phyloP scores from a whole-genome alignment of 1,140 invertebrate genomes.

The Cotesia glomerata region DNA sequence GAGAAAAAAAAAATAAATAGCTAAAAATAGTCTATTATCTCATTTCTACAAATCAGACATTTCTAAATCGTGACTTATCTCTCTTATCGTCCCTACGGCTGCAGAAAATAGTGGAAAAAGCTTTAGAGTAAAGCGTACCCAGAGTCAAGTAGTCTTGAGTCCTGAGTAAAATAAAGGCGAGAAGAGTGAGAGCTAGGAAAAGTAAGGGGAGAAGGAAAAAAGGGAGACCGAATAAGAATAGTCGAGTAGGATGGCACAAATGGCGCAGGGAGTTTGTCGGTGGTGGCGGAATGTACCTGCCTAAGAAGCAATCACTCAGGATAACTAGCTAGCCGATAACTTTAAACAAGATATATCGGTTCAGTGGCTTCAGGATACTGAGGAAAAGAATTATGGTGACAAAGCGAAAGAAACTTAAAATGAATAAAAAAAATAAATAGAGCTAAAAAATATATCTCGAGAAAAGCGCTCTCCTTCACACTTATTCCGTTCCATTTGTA shows the following conservation, averaged over 20 bases:
- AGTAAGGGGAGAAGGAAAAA: background rate
- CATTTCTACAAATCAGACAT: constrained; percentile 16
- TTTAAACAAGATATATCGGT: constrained; percentile 50
- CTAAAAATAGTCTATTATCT: background rate
- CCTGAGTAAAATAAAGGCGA: background rate
- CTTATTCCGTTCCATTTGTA: constrained; percentile 50
- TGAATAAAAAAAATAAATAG: constrained; percentile 5
- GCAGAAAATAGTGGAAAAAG: background rate
- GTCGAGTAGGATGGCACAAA: constrained; percentile 19
- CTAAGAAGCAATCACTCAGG: constrained; percentile 45
- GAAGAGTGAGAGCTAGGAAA: background rate
- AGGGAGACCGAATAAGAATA: background rate
- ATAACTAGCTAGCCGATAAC: constrained; percentile 50
- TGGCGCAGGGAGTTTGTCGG: constrained; percentile 21
- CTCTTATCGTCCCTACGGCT: background rate
- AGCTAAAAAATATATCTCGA: background rate
- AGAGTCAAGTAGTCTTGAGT: too few relatives aligned
- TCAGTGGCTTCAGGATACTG: background rate
- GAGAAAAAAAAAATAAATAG: background rate
- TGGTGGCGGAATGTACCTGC: constrained; percentile 19
- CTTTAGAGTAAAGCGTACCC: too few relatives aligned
- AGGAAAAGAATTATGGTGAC: background rate
- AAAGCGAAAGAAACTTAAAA: constrained; percentile 31
- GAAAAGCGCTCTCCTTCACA: constrained; percentile 17
- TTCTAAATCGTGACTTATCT: constrained; percentile 28